Base-by-base conservation (phyloP, 2,797 vertebrate genomes). In the Centroberyx gerrardi region DNA sequence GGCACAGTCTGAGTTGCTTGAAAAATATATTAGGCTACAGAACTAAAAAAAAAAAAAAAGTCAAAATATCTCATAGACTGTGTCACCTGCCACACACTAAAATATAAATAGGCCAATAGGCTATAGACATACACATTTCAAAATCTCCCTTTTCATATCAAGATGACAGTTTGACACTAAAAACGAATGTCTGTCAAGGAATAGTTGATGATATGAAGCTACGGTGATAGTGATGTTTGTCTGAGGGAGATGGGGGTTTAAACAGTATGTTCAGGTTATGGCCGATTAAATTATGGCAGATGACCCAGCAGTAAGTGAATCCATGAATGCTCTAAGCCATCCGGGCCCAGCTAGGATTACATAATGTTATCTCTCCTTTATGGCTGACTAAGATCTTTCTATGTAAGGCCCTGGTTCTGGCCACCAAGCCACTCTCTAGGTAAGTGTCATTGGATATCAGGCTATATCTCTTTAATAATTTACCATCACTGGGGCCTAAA, bases 141-240 rank as follows among this genome's bases (percentile, higher is more conserved):
- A 87, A 87, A 84, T 84, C 84, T 89, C 88, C 84, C 85, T 84
- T 90, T 81, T 76, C 17, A 81, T 44, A 42, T 68, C 0, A 55
- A 86, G 67, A 78, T 77, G 40, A 78, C 33, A 78, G 67, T 49
- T 69, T 48, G 5, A 4, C 40, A 61, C 13, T 8, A 68, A n/a
- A 38, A 13, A 73, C 4, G 14, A 38, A 58, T 53, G n/a, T 51
- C 17, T n/a, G 17, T 9, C n/a, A 14, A 49, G 13, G 17, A 31
- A 58, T 46, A 56, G 10, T 9, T 29, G 12, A 55, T 48, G 4
- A 29, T 29, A 48, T 62, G 14, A 48, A 31, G 27, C 42, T 46
- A 44, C n/a, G 17, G 36, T 48, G 8, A 36, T 22, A 13, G 17
- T 48, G 22, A 7, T 73, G 9, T 65, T 66, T 40, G 12, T 56